Evolutionary conservation across 1,140 invertebrate genomes (phyloP).

Genomic region (Stegodyphus mimosarum): DNA sequence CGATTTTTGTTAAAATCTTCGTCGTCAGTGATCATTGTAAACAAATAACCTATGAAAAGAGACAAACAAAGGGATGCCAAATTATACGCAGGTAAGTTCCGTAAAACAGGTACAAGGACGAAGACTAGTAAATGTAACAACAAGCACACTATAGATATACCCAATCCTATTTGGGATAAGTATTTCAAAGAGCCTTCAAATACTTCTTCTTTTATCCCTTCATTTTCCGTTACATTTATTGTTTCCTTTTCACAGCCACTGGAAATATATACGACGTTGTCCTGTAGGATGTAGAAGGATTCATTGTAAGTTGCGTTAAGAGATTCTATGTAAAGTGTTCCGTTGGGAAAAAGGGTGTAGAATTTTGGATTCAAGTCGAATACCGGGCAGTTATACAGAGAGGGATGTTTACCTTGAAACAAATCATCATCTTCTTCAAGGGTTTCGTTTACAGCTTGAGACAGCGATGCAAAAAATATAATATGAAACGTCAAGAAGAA

Average conservation of each 20-base stretch:
- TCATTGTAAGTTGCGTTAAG: constrained; percentile 18
- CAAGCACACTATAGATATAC: constrained; percentile 70
- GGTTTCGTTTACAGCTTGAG: too few relatives aligned
- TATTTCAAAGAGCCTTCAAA: constrained; percentile 65
- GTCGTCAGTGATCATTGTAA: constrained; percentile 68
- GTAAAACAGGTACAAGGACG: constrained; percentile 68
- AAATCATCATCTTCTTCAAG: too few relatives aligned
- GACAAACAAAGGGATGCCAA: constrained; percentile 70
- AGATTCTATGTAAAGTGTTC: not conserved
- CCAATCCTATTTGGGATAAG: constrained; percentile 69
- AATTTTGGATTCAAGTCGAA: not conserved
- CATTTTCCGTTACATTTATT: not conserved
- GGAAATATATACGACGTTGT: not conserved
- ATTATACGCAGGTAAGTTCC: constrained; percentile 67
- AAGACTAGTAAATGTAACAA: constrained; percentile 70
- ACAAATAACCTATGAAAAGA: constrained; percentile 66
- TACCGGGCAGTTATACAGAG: not conserved
- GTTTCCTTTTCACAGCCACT: not conserved
- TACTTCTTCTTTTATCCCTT: not conserved
- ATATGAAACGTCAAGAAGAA: too few relatives aligned
- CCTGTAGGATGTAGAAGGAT: not conserved
- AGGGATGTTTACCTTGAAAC: not conserved
- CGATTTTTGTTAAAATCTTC: not conserved
- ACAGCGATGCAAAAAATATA: too few relatives aligned
- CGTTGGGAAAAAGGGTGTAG: constrained; percentile 20